phyloP scores from a whole-genome alignment of 2,888 invertebrate species.

The Acleris emargana region DNA sequence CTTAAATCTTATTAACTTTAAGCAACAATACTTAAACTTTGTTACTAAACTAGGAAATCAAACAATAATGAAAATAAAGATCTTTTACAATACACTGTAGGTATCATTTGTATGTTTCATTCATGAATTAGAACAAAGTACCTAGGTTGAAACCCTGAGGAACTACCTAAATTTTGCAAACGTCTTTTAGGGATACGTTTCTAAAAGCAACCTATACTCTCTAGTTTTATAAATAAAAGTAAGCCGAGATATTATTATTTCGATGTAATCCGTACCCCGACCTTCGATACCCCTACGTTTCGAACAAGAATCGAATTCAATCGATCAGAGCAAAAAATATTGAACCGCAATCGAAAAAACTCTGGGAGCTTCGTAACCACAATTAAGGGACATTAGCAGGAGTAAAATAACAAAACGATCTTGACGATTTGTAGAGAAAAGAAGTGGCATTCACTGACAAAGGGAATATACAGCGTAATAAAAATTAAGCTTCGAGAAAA shows the following conservation, averaged over 20 bases:
- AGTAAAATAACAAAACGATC: conserved; percentile 19
- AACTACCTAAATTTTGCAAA: neutral
- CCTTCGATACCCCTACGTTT: conserved; percentile 47
- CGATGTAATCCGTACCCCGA: conserved; percentile 6
- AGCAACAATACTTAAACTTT: neutral
- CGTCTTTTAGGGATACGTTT: neutral
- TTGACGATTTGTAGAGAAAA: conserved; percentile 18
- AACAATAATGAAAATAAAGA: neutral
- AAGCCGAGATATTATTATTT: neutral
- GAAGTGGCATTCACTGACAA: neutral
- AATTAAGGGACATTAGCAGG: conserved; percentile 36
- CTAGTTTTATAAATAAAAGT: too few species aligned
- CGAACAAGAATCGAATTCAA: conserved; percentile 52
- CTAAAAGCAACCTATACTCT: neutral
- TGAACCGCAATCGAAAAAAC: conserved; percentile 43
- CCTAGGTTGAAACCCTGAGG: neutral
- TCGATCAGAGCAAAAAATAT: conserved; percentile 53
- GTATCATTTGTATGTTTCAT: too few species aligned
- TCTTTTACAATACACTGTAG: neutral
- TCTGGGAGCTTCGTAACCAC: conserved; percentile 29
- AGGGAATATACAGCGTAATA: neutral
- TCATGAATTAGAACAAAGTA: neutral
- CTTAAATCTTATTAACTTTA: neutral
- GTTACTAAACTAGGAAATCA: too few species aligned
- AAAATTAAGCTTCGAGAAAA: neutral